Evolutionary conservation across 2,888 invertebrate species (phyloP), one percentile per base, ranked within the genome.

Genomic region (Artemia sp.): DNA sequence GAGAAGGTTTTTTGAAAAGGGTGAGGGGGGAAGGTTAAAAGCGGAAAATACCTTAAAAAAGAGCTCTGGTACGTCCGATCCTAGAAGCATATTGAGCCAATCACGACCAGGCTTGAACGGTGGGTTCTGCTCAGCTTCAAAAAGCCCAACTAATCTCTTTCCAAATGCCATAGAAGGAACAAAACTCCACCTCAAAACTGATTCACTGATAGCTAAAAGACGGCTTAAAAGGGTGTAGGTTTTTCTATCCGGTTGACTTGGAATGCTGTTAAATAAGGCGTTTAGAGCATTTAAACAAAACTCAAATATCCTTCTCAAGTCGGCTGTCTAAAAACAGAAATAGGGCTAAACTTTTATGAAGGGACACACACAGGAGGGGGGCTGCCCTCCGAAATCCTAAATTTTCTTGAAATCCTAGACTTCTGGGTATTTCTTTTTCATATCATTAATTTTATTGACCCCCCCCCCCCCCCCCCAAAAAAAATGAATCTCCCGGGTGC

Each of bases 121-220:
- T 2, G 84, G 83, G 72, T 77, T 83, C 70, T 84, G 84, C 73
- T 86, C 87, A 66, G 83, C 81, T 76, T 85, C 86, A 76, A 87
- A 88, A 14, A 85, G 85, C 12, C 86, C 86, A 71, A 88, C 85
- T 73, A 88, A 76, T 72, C 86, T 81, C 78, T 85, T 85, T 0
- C 87, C 86, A 82, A 82, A 82, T 82, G 80, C 75, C 73, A 76
- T 78, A 68, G 84, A 82, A 50, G 86, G 85, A 8, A 86, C 84
- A 78, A 89, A 91, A 74, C 86, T 86, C 92, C 92, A 92, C 67
- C 85, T 85, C 68, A 92, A 80, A 70, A 90, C 84, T 72, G 84
- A 84, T 78, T 91, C 91, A 0, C 87, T 84, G 72, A 92, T 88
- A 69, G 84, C 83, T n/a, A 92, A 78, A 67, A 89, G 79, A 75